Conservation (phyloP, 2,888 invertebrate genomes). For the Thumatha senex region DNA sequence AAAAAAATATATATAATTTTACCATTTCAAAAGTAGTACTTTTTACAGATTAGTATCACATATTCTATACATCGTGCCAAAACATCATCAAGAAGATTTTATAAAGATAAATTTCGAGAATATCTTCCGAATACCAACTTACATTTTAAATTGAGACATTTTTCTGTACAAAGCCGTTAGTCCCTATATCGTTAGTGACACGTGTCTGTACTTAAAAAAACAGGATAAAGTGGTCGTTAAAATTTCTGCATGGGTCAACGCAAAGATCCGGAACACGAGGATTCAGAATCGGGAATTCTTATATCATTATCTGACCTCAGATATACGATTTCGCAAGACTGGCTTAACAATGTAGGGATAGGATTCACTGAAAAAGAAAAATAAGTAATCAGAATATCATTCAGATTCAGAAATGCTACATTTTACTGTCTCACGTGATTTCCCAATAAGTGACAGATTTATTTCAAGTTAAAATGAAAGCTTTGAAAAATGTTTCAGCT, state of each 20-base stretch:
- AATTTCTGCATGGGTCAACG: conserved; percentile 45
- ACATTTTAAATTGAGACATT: conserved; percentile 16
- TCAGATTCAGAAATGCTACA: conserved; percentile 24
- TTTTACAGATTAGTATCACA: too few relatives aligned
- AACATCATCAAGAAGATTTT: too few relatives aligned
- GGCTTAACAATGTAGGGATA: conserved; percentile 21
- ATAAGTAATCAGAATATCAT: conserved; percentile 11
- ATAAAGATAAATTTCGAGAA: neutral
- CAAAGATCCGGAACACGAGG: conserved; percentile 28
- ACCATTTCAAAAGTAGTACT: too few relatives aligned
- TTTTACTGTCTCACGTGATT: conserved; percentile 34
- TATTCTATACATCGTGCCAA: too few relatives aligned
- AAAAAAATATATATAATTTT: too few relatives aligned
- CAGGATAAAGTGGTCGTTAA: conserved; percentile 38
- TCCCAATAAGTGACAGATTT: conserved; percentile 33
- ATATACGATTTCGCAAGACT: conserved; percentile 20
- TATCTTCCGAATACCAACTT: conserved; percentile 4
- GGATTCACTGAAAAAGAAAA: conserved; percentile 13
- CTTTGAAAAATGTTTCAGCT: conserved; percentile 14
- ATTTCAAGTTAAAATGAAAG: conserved; percentile 29
- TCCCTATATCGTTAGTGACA: conserved; percentile 31
- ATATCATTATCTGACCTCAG: conserved; percentile 34
- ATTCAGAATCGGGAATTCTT: conserved; percentile 30
- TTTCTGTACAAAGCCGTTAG: conserved; percentile 14
- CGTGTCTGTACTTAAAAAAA: conserved; percentile 36